Evolutionary conservation across 2,888 invertebrate genomes (phyloP).

Genomic region (Hermodice carunculata): DNA sequence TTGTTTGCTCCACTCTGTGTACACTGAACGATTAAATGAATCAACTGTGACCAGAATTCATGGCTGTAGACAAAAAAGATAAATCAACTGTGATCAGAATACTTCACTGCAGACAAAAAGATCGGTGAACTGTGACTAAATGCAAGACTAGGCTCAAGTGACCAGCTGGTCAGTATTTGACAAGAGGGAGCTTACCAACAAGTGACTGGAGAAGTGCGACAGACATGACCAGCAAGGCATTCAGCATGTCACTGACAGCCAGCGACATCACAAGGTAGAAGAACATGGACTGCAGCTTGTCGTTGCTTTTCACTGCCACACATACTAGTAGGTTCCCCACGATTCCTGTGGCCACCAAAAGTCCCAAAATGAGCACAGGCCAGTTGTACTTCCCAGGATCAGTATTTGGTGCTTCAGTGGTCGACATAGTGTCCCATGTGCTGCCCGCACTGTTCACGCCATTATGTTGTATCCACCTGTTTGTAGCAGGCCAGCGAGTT

Average conservation of each 20-base stretch:
- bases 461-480: too few species aligned
- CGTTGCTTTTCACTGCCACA: neutral
- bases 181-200: conserved; percentile 15
- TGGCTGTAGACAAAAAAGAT: too few species aligned
- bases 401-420: too few species aligned
- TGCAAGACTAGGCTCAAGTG: neutral
- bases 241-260: conserved; percentile 14
- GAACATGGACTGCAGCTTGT: conserved; percentile 10
- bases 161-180: neutral
- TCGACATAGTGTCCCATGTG: too few species aligned
- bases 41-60: too few species aligned
- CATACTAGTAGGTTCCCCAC: neutral
- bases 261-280: conserved; percentile 5
- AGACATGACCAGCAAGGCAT: conserved; percentile 11
- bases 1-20: too few species aligned
- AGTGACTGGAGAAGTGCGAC: conserved; percentile 2
- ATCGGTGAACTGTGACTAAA: neutral
- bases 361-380: neutral
- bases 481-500: too few species aligned
- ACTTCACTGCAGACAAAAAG: neutral
- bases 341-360: neutral
- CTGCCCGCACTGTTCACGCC: too few species aligned
- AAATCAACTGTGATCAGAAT: too few species aligned
- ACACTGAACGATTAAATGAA: too few species aligned
- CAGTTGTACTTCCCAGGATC: too few species aligned